Evolutionary conservation across 1,140 invertebrate genomes (phyloP), one percentile per base, ranked within the genome.

Genomic region (Lordiphosa collinella): DNA sequence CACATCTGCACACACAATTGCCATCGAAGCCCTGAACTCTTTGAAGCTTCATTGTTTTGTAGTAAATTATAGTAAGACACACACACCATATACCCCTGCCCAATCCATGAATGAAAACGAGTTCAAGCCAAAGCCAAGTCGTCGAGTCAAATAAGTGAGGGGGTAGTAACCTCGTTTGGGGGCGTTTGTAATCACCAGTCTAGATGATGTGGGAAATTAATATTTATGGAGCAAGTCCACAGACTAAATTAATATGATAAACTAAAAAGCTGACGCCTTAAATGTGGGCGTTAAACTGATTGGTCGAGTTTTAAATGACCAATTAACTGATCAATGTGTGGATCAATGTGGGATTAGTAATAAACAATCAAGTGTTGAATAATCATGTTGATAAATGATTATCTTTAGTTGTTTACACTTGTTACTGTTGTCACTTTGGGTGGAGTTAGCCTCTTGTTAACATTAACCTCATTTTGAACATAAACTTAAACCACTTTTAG

Each of bases 161-260:
- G 36, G 22, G 43, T 32, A 18, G 63, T 68, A 48, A 53, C 51
- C 38, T 53, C 54, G 32, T 55, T 41, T 53, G 56, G 44, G 29
- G 49, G 74, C 56, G 60, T 41, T n/a, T 25, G 38, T 51, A 44
- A 43, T 58, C 57, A 46, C 41, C 35, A 37, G 48, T 52, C 29
- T 69, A 54, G 40, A 59, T 67, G 38, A 47, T 35, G 66, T 56
- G 47, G 71, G 40, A 75, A 71, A 49, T 71, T 53, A 51, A 54
- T 75, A 76, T 48, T 65, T 64, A 63, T 63, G 44, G 31, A 50
- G 37, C 43, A 11, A 12, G 59, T 63, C 61, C 25, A 58, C 52
- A 50, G 37, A 52, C 53, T 25, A 57, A 58, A 54, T 51, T 54
- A 52, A 48, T 29, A 47, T 32, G 48, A 59, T 38, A 29, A 11